Evolutionary conservation across 2,113 vertebrate genomes (phyloP), one percentile per base, ranked within the genome.

Genomic region (Todiramphus saurophagus): DNA sequence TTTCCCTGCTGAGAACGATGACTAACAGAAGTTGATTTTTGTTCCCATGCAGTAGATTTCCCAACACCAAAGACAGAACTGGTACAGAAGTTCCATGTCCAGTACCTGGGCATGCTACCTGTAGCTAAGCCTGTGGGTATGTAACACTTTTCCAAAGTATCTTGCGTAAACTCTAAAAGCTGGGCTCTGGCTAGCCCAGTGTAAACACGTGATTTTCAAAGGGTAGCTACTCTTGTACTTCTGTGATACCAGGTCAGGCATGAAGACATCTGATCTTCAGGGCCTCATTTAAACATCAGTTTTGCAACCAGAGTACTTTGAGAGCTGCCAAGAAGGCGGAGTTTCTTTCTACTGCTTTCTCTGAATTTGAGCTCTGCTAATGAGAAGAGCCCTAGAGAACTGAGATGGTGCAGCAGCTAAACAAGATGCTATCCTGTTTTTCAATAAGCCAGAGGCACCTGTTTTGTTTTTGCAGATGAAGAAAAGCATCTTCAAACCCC

Each of bases 21-120:
- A 94, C 95, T 87, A 96, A 78, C 33, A 84, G 58, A 62, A 92
- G 60, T 39, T 68, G 24, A 43, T 81, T 95, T 87, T 94, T 98
- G 81, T 96, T 98, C 94, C 97, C 88, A 83, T 97, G 90, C 78
- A 98, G 98, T 98, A 99, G 99, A 99, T 98, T 99, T 99, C 94
- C 99, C 99, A 92, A 99, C 99, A 97, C 99, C 99, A 98, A 99
- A 99, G 99, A 99, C 99, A 5, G 99, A 99, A 97, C 92, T 99
- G 97, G 99, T 99, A 37, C 99, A 99, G 98, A 99, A 99, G 97
- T 99, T 99, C 96, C 99, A 99, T 25, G 99, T 99, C 87, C 98
- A 98, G 90, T 99, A 99, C 97, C 73, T 99, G 97, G 99, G 99
- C 78, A 98, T 98, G 98, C 97, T 99, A 0, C 98, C 99, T 48